Conservation (phyloP, 1,140 invertebrate genomes). For the Drosophila guanche region DNA sequence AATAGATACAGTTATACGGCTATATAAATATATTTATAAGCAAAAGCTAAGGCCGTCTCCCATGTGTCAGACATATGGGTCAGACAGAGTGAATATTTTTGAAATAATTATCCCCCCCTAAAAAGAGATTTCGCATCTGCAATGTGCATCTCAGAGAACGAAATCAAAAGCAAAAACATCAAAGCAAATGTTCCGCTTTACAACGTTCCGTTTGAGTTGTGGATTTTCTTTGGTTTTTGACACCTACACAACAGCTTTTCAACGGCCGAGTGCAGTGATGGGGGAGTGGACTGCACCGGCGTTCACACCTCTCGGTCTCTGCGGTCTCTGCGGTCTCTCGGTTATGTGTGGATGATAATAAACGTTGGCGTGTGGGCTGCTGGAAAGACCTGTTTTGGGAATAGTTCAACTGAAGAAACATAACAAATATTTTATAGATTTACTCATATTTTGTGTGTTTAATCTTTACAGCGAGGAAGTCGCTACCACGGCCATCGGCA, state of each 20-base stretch:
- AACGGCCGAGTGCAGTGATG: constrained; percentile 15
- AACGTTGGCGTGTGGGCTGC: constrained; percentile 67
- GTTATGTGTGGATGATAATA: constrained; percentile 54
- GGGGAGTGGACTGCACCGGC: constrained; percentile 31
- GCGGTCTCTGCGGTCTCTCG: not conserved
- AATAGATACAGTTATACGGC: constrained; percentile 47
- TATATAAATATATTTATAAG: constrained; percentile 17
- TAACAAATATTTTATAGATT: not conserved
- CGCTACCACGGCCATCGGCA: constrained; percentile 85
- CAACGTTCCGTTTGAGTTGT: constrained; percentile 44
- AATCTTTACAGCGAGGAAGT: constrained; percentile 70
- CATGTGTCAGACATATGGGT: constrained; percentile 47
- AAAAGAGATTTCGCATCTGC: constrained; percentile 51
- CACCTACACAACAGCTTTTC: constrained; percentile 64
- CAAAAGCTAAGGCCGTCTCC: constrained; percentile 19
- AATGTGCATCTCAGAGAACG: constrained; percentile 36
- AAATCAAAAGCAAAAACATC: constrained; percentile 64
- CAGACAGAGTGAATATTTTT: constrained; percentile 31
- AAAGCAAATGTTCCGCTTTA: constrained; percentile 64
- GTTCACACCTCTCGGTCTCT: constrained; percentile 63
- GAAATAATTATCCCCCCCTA: constrained; percentile 31
- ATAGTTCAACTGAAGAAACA: not conserved
- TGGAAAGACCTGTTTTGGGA: constrained; percentile 29
- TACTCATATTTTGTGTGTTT: constrained; percentile 1
- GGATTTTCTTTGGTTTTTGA: constrained; percentile 63